A percentile compares a stretch with the other conserved stretches of the same genome.
Evolutionary conservation across 2,888 invertebrate species (phyloP).

Genomic region (Cheilosia pagana): DNA sequence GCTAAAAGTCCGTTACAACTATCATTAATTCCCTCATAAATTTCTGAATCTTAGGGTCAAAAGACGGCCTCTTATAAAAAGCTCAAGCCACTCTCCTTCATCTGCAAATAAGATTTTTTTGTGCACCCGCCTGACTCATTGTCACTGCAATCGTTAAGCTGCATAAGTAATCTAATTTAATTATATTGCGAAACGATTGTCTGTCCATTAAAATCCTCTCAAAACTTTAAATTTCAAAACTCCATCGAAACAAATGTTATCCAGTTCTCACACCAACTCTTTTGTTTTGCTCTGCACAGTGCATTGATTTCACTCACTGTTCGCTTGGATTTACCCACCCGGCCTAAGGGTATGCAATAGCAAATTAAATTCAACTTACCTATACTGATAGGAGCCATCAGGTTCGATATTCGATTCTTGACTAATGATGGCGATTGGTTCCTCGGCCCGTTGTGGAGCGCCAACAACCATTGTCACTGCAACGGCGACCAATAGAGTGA

Average conservation of each 20-base stretch:
- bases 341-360: slow-evolving; percentile 76
- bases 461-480: slow-evolving; percentile 83
- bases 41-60: too few species aligned
- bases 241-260: not conserved
- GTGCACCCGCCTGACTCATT: too few species aligned
- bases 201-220: not conserved
- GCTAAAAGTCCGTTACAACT: too few species aligned
- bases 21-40: too few species aligned
- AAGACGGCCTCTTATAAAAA: too few species aligned
- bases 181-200: too few species aligned
- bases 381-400: slow-evolving; percentile 89
- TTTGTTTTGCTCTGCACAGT: slow-evolving; percentile 60
- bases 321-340: not conserved
- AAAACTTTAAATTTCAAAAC: too few species aligned
- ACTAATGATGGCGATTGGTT: slow-evolving; percentile 87
- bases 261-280: slow-evolving; percentile 76
- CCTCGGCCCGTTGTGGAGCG: slow-evolving; percentile 85
- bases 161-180: too few species aligned
- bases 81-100: too few species aligned
- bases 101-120: too few species aligned
- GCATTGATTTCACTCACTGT: slow-evolving; percentile 29
- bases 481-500: slow-evolving; percentile 79
- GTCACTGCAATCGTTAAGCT: too few species aligned
- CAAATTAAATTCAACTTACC: slow-evolving; percentile 83
- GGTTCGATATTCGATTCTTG: slow-evolving; percentile 89